Percentiles rank a stretch among this genome's conserved stretches.
phyloP scores from a whole-genome alignment of 2,113 vertebrate genomes.

The Ceuthmochares aereus region DNA sequence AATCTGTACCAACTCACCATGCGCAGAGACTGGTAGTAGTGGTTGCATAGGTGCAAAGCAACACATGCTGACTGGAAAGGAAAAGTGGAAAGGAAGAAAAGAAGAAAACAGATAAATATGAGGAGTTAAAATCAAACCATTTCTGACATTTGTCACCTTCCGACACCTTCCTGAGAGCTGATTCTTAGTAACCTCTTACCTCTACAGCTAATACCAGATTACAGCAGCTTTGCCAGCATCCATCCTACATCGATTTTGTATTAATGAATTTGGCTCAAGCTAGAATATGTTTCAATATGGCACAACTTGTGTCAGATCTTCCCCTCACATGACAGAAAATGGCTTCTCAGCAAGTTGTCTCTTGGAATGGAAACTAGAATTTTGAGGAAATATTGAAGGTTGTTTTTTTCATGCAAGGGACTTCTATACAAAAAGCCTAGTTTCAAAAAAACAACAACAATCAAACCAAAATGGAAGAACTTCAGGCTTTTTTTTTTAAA shows the following conservation, averaged over 20 bases:
- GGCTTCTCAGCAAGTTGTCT: background rate
- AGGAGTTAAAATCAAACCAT: background rate
- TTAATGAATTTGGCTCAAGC: background rate
- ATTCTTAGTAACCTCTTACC: background rate
- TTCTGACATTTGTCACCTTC: background rate
- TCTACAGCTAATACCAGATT: background rate
- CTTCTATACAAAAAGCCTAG: background rate
- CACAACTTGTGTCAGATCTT: background rate
- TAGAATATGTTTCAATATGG: background rate
- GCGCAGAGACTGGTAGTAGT: background rate
- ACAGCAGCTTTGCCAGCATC: background rate
- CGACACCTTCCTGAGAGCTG: background rate
- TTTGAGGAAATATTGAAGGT: background rate
- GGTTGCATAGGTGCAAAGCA: background rate
- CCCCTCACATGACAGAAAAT: background rate
- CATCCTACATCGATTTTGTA: background rate
- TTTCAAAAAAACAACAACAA: background rate
- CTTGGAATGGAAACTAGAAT: background rate
- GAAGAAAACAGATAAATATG: background rate
- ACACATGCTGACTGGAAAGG: background rate
- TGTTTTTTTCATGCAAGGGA: background rate
- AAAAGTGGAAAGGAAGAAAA: background rate
- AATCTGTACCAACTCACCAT: background rate
- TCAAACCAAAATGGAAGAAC: background rate
- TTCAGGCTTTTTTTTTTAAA: background rate